phyloP scores from a whole-genome alignment of 2,797 vertebrate species.

The Hirundo rustica region DNA sequence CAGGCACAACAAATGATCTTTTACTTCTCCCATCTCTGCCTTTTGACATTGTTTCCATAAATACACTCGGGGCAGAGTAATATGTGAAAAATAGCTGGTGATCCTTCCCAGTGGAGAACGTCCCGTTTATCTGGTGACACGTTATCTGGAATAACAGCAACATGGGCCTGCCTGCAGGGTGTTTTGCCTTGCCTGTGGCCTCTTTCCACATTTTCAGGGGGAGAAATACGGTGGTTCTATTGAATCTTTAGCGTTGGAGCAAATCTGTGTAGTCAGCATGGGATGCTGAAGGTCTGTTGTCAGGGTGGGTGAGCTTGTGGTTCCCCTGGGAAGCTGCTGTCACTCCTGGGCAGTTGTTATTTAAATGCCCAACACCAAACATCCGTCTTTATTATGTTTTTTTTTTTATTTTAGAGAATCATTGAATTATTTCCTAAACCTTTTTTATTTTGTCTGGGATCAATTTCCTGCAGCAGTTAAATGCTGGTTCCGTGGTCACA shows the following conservation, averaged over 20 bases:
- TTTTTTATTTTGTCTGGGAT: not conserved
- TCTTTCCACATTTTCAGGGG: not conserved
- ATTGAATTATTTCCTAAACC: not conserved
- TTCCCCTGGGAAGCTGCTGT: not conserved
- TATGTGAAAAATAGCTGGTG: not conserved
- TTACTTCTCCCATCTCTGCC: not conserved
- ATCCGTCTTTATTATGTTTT: not conserved
- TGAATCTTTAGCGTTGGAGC: fast-evolving
- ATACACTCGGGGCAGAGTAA: not conserved
- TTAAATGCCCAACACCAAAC: not conserved
- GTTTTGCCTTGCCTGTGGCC: not conserved
- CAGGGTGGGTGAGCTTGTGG: not conserved
- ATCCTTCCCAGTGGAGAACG: not conserved
- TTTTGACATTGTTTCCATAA: not conserved
- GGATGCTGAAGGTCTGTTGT: not conserved
- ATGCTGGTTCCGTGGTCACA: fast-evolving
- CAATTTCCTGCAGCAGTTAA: not conserved
- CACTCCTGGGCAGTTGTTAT: not conserved
- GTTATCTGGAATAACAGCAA: not conserved
- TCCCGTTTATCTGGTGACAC: not conserved
- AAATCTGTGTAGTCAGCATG: not conserved
- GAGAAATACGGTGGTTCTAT: not conserved
- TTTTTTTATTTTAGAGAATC: not conserved
- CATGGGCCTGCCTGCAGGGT: not conserved
- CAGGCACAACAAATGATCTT: not conserved